Base-by-base conservation (phyloP, 2,888 invertebrate species). In the Cepaea hortensis region DNA sequence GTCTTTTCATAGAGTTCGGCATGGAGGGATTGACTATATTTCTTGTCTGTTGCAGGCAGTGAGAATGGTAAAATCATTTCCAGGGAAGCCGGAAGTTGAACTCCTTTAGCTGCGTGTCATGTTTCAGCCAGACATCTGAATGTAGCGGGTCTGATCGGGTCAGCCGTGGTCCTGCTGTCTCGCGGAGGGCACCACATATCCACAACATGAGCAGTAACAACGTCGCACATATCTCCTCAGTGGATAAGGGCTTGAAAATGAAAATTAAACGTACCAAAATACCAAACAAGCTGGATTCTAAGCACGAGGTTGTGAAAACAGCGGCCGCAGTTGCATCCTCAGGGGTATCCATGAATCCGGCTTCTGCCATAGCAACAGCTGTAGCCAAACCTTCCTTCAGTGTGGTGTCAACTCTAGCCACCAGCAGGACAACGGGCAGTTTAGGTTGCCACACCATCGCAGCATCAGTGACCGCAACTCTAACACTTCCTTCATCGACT, bases 251-350 rank as follows among this genome's bases (percentile, higher is more conserved):
- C 87, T 96, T 98, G 95, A 98, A 98, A 96, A 98, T 98, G 98
- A 98, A 98, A 96, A 98, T 98, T 95, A 98, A 98, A 95, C 96
- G 98, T 94, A 98, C 94, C 85, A 94, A 93, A 89, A 92, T 97
- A 94, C 97, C 97, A 73, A 89, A 88, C 76, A 91, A 97, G 94
- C 97, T 97, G 93, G 98, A 98, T 96, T 97, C 97, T 90, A 98
- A 98, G 95, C 98, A 98, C 96, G 98, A 98, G 96, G 98, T 98
- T 94, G 98, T 98, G 92, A 98, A 98, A 95, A 50, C 72, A 35
- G 55, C 70, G 70, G 50, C 46, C 20, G 20, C 68, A 18, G 61
- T 75, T 55, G 11, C 82, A 11, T 18, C 86, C 18, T 77, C 81
- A n/a, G 3, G 70, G 7, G 11, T 23, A 76, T 77, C 77, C 7